Evolutionary conservation across 2,797 vertebrate genomes (phyloP), one percentile per base, ranked within the genome.

Genomic region (Peromyscus nudipes): DNA sequence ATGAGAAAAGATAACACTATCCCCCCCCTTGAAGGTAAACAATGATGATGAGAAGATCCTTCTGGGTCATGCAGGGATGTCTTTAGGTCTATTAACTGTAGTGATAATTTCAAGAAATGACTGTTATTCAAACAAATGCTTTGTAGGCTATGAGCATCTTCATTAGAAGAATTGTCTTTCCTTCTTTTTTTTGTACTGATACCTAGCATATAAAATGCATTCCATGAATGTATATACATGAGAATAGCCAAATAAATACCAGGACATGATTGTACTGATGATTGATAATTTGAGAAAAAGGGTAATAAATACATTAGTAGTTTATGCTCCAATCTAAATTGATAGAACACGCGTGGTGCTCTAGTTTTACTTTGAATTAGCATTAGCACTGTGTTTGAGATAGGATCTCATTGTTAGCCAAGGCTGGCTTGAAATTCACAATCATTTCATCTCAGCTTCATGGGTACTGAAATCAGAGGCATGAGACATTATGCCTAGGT

Each of bases 241-340:
- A 19, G 11, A 79, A 14, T 87, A 46, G 73, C 57, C 37, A 83
- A 86, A 69, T 71, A 89, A 89, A 46, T 85, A 62, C 17, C 34
- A 67, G 4, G 8, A 65, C 23, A 79, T 85, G 64, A n/a, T 94
- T 82, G 4, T 11, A 46, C 12, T 60, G 9, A 62, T 64, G 82
- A 10, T 52, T 8, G n/a, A 55, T 90, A 10, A 91, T 71, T 93
- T 79, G 40, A 91, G 62, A 94, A 88, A 97, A 37, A 88, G 60
- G 1, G 9, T 92, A 81, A 19, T 37, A n/a, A 10, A 76, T 83
- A 37, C 12, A 29, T 62, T 43, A 40, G 17, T 77, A 84, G 11
- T 31, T 84, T 43, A 83, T 40, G 4, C 7, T 9, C 1, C 16
- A 75, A 89, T 93, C 19, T 79, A 40, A 21, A 77, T 55, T 95